phyloP scores from a whole-genome alignment of 1,140 invertebrate genomes.

The Drosophila orena region DNA sequence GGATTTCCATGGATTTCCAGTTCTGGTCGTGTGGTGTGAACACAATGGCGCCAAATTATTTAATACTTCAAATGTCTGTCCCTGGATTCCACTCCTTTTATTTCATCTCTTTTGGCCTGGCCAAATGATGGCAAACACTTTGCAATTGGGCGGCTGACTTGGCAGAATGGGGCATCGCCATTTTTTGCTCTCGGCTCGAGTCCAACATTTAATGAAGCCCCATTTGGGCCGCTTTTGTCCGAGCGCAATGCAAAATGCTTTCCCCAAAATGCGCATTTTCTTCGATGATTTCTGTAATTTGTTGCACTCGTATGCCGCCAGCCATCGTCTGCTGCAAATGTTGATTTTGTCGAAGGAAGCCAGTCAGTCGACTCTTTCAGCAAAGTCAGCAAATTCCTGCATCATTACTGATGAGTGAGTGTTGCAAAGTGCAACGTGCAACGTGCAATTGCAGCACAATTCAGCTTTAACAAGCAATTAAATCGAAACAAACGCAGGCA shows the following conservation, averaged over 20 bases:
- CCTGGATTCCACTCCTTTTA: conserved; percentile 3
- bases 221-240: conserved; percentile 65
- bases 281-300: conserved; percentile 47
- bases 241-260: conserved; percentile 34
- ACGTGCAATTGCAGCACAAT: conserved; percentile 74
- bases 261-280: conserved; percentile 20
- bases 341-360: conserved; percentile 2
- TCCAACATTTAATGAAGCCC: conserved; percentile 77
- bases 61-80: conserved; percentile 80
- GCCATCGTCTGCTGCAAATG: conserved; percentile 28
- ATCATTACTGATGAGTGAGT: conserved; percentile 66
- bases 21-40: conserved; percentile 64
- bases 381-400: conserved; percentile 76
- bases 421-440: conserved; percentile 25
- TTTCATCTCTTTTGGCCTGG: conserved; percentile 38
- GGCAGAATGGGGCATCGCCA: conserved; percentile 5
- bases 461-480: conserved; percentile 82
- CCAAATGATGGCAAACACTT: conserved; percentile 67
- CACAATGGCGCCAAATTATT: conserved; percentile 82
- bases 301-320: conserved; percentile 44
- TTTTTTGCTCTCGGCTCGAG: conserved; percentile 69
- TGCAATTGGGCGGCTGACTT: conserved; percentile 14
- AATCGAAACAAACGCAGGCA: conserved; percentile 76
- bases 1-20: conserved; percentile 18
- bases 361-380: conserved; percentile 9